A percentile compares a stretch with the other conserved stretches of the same genome.
Conservation (phyloP, 1,140 invertebrate species). For the Brachionus manjavacas region DNA sequence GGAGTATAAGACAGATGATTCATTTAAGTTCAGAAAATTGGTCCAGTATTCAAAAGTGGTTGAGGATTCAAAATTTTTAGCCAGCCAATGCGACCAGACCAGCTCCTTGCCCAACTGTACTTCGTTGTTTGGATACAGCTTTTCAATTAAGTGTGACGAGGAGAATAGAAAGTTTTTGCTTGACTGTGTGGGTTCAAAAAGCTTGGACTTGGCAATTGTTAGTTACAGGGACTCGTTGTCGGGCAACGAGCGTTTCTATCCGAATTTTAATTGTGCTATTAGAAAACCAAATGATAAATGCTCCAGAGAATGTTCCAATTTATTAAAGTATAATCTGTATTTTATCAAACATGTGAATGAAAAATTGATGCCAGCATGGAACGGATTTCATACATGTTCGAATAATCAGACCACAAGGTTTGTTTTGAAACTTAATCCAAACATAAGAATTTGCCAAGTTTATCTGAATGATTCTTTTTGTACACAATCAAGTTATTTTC, state of each 20-base stretch:
- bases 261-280: neutral
- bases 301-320: neutral
- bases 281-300: neutral
- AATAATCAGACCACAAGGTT: neutral
- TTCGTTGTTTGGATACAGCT: neutral
- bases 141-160: neutral
- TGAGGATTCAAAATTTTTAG: neutral
- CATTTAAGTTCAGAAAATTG: neutral
- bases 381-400: neutral
- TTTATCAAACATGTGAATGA: neutral
- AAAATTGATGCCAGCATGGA: neutral
- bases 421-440: neutral
- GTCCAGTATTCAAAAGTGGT: neutral
- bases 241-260: neutral
- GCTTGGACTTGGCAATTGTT: neutral
- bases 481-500: neutral
- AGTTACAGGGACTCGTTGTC: neutral
- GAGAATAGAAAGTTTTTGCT: slow-evolving; percentile 2
- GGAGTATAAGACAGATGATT: neutral
- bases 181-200: neutral
- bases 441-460: neutral
- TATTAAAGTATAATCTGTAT: neutral
- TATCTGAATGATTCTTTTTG: neutral
- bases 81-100: neutral
- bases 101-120: neutral